These are phyloP conservation scores for Rhinoderma darwinii DNA, from an alignment of 2,113 vertebrate species.

Conservation along the genomic window DNA sequence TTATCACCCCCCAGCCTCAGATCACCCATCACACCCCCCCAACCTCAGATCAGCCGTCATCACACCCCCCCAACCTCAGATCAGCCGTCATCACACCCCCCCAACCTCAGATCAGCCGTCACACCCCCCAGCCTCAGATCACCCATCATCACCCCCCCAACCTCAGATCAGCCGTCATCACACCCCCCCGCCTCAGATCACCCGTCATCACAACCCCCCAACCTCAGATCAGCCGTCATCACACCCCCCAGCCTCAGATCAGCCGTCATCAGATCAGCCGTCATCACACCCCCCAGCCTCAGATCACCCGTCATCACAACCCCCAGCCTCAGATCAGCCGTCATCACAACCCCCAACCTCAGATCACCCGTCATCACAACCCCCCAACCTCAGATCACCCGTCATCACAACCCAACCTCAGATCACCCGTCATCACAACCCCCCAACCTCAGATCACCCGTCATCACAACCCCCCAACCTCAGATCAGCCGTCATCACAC, in stretches of 20 bases:
- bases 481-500: no score
- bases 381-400: no score
- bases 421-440: background rate
- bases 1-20: background rate
- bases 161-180: constrained; percentile 1
- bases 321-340: background rate
- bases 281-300: background rate
- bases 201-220: no score
- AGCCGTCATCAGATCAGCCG: background rate
- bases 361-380: no score
- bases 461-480: no score
- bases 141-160: no score
- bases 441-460: background rate
- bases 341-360: no score
- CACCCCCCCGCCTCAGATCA: background rate
- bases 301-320: background rate
- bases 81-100: no score
- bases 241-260: background rate
- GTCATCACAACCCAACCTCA: no score
- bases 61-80: no score
- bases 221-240: background rate
- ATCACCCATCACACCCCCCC: background rate
- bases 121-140: background rate
- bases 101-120: no score
- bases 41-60: background rate